Base-by-base conservation (phyloP, 2,113 vertebrate genomes). In the Sceloporus tristichus region DNA sequence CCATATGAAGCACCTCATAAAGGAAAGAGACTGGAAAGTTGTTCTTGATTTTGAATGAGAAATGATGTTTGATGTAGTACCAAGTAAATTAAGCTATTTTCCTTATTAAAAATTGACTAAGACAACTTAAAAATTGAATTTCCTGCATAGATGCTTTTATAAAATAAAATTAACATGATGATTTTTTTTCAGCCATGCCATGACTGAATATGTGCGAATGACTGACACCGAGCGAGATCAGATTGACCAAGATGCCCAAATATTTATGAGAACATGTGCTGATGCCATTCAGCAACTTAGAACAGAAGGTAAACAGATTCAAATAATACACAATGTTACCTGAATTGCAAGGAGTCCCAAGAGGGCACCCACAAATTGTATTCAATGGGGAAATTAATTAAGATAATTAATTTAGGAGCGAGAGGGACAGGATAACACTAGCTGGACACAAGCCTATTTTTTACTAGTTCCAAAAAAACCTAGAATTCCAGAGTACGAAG, bases 211-310 rank as follows among this genome's bases (percentile, higher is more conserved):
- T 4, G 97, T 96, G 40, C 97, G 97, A 48, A 99, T 99, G 98
- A 99, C 98, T 0, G 99, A 99, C 88, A 97, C 93, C 0, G 99
- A 99, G 66, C 97, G 99, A 34, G 98, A 99, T 91, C 98, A 99
- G 96, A 99, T 99, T 40, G 99, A 99, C 93, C 99, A 99, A 92
- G 99, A 99, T 40, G 98, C 99, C 79, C 98, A 99, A 93, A 98
- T 98, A 87, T 99, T 99, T 88, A 99, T 99, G 98, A 97, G 98
- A 90, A 98, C 98, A 0, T 99, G 99, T 88, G 98, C 98, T 0
- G 99, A 99, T 79, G 98, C 99, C 56, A 99, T 99, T 91, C 98
- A 97, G 81, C 98, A 98, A 59, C 97, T 99, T 13, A 96, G 98
- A 84, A 91, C 95, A 27, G 98, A 99, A 96, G 98, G 99, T 98